phyloP scores from a whole-genome alignment of 2,797 vertebrate genomes.

The Melanotaenia nigrans region DNA sequence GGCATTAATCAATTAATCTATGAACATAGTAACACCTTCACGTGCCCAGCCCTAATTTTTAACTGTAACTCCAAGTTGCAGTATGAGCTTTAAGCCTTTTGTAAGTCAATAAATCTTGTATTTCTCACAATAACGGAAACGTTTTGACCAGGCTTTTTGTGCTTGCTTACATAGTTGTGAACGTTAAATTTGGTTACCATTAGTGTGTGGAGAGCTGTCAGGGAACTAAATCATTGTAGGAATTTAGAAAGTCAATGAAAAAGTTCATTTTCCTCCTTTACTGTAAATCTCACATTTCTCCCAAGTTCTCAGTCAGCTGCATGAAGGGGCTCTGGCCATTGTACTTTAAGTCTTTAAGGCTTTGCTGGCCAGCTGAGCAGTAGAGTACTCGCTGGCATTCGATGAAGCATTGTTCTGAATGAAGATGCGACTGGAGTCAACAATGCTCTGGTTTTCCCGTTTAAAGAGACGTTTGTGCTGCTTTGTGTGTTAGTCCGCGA shows the following conservation, averaged over 20 bases:
- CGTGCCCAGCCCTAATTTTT: too few species aligned
- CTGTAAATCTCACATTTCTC: neutral
- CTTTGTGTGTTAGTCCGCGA: neutral
- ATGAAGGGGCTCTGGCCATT: neutral
- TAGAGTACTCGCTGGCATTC: neutral
- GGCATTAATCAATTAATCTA: too few species aligned
- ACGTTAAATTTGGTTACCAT: too few species aligned
- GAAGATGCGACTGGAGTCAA: neutral
- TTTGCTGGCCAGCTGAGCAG: neutral
- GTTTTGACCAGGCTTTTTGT: too few species aligned
- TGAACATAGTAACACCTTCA: too few species aligned
- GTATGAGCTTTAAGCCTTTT: too few species aligned
- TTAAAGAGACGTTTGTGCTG: neutral
- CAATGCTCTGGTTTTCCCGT: neutral
- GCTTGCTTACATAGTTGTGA: too few species aligned
- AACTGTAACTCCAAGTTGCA: too few species aligned
- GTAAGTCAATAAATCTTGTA: too few species aligned
- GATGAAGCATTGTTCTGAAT: neutral
- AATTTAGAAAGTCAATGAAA: neutral
- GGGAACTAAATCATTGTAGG: too few species aligned
- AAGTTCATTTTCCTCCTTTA: neutral
- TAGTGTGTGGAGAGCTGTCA: too few species aligned
- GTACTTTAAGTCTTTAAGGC: neutral
- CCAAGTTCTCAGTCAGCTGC: neutral
- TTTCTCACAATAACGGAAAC: too few species aligned